Evolutionary conservation across 2,797 vertebrate species (phyloP), one percentile per base, ranked within the genome.

Genomic region (Alfaro cultratus): DNA sequence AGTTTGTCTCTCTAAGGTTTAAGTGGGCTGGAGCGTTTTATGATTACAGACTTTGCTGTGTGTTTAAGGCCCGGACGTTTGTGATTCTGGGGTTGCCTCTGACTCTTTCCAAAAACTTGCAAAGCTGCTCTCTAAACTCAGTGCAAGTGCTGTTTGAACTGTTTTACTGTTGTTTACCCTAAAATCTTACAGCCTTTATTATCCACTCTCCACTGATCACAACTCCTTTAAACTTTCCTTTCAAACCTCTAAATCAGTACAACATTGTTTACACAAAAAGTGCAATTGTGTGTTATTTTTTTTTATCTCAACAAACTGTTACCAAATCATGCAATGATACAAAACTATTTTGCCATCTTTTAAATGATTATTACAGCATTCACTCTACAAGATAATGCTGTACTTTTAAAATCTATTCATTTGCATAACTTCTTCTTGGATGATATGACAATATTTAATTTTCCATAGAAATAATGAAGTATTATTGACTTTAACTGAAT

Each of bases 11-110:
- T 94, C 91, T 90, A 93, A 91, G 90, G 90, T 94, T 93, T 86
- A 92, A 94, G 92, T 93, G 92, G 94, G 92, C 80, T 91, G 85
- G 84, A 88, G 89, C 82, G 76, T 89, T 93, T 84, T 82, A 91
- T 94, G 92, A 95, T 95, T 94, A 95, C 87, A 94, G 93, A 92
- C 91, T 85, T 71, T 77, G 81, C 90, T 92, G 91, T 94, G 90
- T 93, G 89, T 95, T 93, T 94, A 91, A 93, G 92, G 89, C 91
- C 90, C 84, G 87, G 79, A 78, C 88, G 78, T 94, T 93, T 93
- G 93, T 91, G 92, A 93, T 93, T 91, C 91, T 92, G 92, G 91
- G 92, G 88, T 91, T 90, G 89, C 91, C 82, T 84, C 82, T 88
- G 88, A 85, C 80, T 87, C 83, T 80, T 75, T 87, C 88, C 89